A percentile compares a stretch with the other conserved stretches of the same genome.
phyloP scores from a whole-genome alignment of 2,888 invertebrate species.

The Podotricha telesiphe region DNA sequence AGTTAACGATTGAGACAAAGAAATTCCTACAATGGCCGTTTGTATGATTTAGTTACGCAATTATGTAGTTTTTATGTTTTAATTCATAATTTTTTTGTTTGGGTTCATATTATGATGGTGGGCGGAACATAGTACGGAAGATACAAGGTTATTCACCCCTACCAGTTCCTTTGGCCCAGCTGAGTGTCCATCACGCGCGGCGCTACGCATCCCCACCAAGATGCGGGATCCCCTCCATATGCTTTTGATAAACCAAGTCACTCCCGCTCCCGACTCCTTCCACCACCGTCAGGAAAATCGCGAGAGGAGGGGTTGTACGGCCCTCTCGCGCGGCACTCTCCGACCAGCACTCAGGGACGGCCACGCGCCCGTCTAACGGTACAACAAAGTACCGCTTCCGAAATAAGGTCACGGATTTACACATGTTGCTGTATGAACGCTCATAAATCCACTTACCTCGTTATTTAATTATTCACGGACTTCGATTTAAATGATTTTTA shows the following conservation, averaged over 20 bases:
- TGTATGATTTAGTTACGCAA: constrained; percentile 66
- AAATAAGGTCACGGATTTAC: constrained; percentile 80
- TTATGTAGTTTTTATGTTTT: constrained; percentile 52
- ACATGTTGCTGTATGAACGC: constrained; percentile 44
- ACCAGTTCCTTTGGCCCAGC: constrained; percentile 73
- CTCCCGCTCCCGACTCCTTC: constrained; percentile 82
- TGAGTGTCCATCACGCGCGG: constrained; percentile 67
- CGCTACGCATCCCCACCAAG: constrained; percentile 82
- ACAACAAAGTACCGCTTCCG: constrained; percentile 74
- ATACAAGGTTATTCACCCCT: constrained; percentile 81
- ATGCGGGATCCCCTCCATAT: constrained; percentile 82
- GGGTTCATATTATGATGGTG: constrained; percentile 55
- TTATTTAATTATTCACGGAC: constrained; percentile 26
- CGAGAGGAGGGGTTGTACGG: constrained; percentile 79
- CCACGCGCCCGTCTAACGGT: constrained; percentile 80
- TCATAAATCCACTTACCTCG: constrained; percentile 55
- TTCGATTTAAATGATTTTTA: constrained; percentile 25
- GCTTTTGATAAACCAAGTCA: constrained; percentile 73
- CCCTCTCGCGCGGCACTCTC: constrained; percentile 70
- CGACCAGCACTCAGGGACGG: constrained; percentile 59
- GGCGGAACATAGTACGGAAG: constrained; percentile 60
- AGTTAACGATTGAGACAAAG: constrained; percentile 58
- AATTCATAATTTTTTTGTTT: constrained; percentile 54
- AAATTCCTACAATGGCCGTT: constrained; percentile 61
- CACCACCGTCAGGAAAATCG: constrained; percentile 76